These are phyloP conservation scores for Melipona quadrifasciata DNA, from an alignment of 1,140 invertebrate species.

Conservation along the genomic window DNA sequence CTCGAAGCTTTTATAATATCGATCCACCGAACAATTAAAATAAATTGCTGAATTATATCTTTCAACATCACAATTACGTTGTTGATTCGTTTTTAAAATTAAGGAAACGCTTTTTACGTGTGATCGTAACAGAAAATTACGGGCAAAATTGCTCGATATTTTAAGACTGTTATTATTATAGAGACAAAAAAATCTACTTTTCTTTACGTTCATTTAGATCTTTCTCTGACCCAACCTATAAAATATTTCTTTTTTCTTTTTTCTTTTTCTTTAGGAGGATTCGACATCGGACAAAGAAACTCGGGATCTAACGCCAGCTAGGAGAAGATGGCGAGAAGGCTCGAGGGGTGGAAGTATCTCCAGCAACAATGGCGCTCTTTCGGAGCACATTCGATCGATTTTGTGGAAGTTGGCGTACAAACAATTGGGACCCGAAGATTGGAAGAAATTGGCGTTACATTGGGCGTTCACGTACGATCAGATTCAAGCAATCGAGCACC, in stretches of 20 bases:
- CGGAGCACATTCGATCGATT: slow-evolving; percentile 81
- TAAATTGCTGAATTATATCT: too few species aligned
- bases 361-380: slow-evolving; percentile 65
- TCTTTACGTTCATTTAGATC: not conserved
- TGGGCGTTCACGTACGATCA: slow-evolving; percentile 89
- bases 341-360: slow-evolving; percentile 68
- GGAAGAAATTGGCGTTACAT: slow-evolving; percentile 87
- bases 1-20: not conserved
- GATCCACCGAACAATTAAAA: too few species aligned
- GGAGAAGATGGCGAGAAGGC: slow-evolving; percentile 71
- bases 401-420: slow-evolving; percentile 88
- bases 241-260: not conserved
- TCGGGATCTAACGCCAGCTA: slow-evolving; percentile 68
- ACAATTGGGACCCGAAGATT: slow-evolving; percentile 85
- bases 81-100: not conserved
- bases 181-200: too few species aligned
- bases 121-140: not conserved
- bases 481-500: slow-evolving; percentile 88
- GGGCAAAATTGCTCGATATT: not conserved
- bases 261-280: slow-evolving; percentile 72
- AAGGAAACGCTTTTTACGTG: not conserved
- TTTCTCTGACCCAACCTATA: not conserved
- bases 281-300: slow-evolving; percentile 72
- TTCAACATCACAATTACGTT: too few species aligned
- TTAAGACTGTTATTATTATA: not conserved